Evolutionary conservation across 2,888 invertebrate species (phyloP).

Genomic region (Acanthoscelides obtectus): DNA sequence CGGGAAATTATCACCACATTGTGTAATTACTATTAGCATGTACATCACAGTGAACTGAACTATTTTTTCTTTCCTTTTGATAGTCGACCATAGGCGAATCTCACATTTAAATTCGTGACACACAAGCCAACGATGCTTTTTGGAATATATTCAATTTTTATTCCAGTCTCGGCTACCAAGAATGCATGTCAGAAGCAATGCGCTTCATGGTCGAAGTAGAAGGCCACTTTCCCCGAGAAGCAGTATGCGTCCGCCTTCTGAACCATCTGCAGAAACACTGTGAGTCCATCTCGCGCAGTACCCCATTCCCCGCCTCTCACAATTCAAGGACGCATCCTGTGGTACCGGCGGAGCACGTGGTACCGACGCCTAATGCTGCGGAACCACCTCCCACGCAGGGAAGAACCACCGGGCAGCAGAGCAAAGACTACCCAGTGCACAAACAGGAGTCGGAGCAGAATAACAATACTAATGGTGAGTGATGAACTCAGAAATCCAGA

Average conservation of each 20-base stretch:
- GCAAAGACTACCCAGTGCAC: conserved; percentile 19
- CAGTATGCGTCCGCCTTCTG: conserved; percentile 74
- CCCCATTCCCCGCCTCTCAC: conserved; percentile 11
- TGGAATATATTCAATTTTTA: too few species aligned
- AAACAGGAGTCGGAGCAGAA: conserved; percentile 28
- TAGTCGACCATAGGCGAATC: neutral
- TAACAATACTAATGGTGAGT: conserved; percentile 17
- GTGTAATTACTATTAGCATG: too few species aligned
- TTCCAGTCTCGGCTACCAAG: conserved; percentile 75
- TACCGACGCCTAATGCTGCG: conserved; percentile 17
- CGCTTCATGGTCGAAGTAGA: conserved; percentile 84
- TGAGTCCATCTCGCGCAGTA: conserved; percentile 53
- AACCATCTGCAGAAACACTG: conserved; percentile 81
- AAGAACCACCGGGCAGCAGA: conserved; percentile 35
- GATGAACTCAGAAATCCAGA: too few species aligned
- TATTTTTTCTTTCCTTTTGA: neutral
- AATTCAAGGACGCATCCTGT: neutral
- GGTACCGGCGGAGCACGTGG: conserved; percentile 39
- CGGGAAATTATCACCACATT: too few species aligned
- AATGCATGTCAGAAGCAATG: conserved; percentile 85
- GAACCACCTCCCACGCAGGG: conserved; percentile 16
- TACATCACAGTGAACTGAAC: too few species aligned
- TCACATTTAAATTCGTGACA: neutral
- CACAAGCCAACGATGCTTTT: neutral
- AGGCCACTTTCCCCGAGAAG: conserved; percentile 74